Conservation (phyloP, 2,888 invertebrate genomes). For the Scaptomyza reducta region DNA sequence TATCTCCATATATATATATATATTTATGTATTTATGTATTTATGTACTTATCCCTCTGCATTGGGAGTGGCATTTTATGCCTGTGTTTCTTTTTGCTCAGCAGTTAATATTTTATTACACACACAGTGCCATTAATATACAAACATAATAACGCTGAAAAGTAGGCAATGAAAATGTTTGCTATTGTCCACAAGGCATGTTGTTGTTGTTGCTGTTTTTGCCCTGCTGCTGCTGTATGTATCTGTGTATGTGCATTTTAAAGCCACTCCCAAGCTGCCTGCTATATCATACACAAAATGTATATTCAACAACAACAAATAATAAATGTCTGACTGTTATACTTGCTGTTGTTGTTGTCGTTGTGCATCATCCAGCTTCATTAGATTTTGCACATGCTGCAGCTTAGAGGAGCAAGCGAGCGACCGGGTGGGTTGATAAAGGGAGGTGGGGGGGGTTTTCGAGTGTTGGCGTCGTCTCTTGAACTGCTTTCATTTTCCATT, state of each 20-base stretch:
- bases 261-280: slow-evolving; percentile 65
- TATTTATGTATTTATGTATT: background rate
- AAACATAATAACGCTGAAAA: slow-evolving; percentile 48
- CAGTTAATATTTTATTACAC: slow-evolving; percentile 41
- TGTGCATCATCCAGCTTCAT: slow-evolving; percentile 25
- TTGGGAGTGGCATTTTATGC: slow-evolving; percentile 45
- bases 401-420: too few species aligned
- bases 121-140: background rate
- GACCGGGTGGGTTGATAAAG: too few species aligned
- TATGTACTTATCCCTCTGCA: background rate
- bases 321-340: slow-evolving; percentile 17
- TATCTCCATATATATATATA: background rate
- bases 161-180: slow-evolving; percentile 72
- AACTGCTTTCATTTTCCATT: slow-evolving; percentile 84
- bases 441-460: background rate
- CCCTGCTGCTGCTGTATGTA: too few species aligned
- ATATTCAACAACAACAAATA: slow-evolving; percentile 30
- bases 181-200: slow-evolving; percentile 30
- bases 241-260: slow-evolving; percentile 51
- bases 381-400: slow-evolving; percentile 41
- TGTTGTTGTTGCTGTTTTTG: slow-evolving; percentile 3
- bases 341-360: slow-evolving; percentile 24
- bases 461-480: slow-evolving; percentile 49
- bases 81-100: slow-evolving; percentile 7
- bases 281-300: slow-evolving; percentile 32